phyloP scores from a whole-genome alignment of 2,797 vertebrate genomes.

The Squalus acanthias region DNA sequence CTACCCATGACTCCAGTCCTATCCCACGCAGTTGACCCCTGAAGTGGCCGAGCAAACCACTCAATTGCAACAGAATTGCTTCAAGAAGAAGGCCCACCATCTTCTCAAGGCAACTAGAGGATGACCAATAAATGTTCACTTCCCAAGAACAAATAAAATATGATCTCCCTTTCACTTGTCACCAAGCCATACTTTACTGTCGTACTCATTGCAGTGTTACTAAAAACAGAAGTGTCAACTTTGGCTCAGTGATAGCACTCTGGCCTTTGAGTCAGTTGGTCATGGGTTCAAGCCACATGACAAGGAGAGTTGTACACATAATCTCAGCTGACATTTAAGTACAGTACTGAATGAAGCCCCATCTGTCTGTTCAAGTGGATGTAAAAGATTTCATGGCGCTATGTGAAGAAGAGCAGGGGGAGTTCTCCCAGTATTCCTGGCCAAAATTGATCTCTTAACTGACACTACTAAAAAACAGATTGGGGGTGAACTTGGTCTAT shows the following conservation, averaged over 20 bases:
- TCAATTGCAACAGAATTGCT: not conserved
- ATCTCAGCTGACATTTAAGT: not conserved
- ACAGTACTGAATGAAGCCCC: not conserved
- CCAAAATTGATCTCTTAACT: too few species aligned
- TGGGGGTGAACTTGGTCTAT: not conserved
- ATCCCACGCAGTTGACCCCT: too few species aligned
- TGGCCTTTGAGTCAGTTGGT: not conserved
- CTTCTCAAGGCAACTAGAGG: not conserved
- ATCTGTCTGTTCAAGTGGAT: not conserved
- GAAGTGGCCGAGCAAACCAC: too few species aligned
- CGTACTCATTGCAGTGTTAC: not conserved
- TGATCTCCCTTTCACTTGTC: not conserved
- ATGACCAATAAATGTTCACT: not conserved
- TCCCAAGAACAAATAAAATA: not conserved
- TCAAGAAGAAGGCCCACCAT: not conserved
- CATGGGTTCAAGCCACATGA: not conserved
- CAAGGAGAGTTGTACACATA: not conserved
- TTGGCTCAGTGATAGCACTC: not conserved
- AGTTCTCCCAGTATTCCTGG: not conserved
- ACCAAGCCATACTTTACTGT: not conserved
- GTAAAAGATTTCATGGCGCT: not conserved
- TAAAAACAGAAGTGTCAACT: not conserved
- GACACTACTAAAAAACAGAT: not conserved
- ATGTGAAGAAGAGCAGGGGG: not conserved
- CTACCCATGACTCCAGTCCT: not conserved